Base-by-base conservation (phyloP, 2,113 vertebrate genomes). In the Perca flavescens region DNA sequence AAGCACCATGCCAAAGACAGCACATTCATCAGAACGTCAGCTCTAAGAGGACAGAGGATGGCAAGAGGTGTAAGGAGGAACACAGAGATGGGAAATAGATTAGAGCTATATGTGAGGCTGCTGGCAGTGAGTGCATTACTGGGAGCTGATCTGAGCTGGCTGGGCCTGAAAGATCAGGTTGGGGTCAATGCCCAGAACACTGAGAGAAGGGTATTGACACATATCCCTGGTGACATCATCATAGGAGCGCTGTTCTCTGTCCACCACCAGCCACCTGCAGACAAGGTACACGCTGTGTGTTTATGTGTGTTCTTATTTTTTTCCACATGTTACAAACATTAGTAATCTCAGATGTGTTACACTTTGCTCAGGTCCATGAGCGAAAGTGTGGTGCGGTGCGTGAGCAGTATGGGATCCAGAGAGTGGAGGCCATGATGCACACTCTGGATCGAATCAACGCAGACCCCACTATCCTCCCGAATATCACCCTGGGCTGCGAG, bases 171-270 rank as follows among this genome's bases (percentile, higher is more conserved):
- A 94, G 88, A 89, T 93, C 86, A 82, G 94, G 84, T 87, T 92
- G 80, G 80, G 89, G 96, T 95, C 85, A 92, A 88, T 21, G 97
- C 97, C 86, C 97, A 99, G 93, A 95, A 96, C 85, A 99, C 92
- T 56, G 98, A 99, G 87, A 96, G 97, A 76, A 94, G 98, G 43
- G 97, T 99, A 77, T 92, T 99, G 89, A 96, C 98, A 19, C 96
- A 98, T 57, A 96, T 98, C 92, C 96, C 97, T 0, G 98, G 98
- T 9, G 98, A 99, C 95, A 96, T 99, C 92, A 97, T 98, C 85
- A 99, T 99, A 31, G 98, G 98, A 84, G 98, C 98, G 31, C 94
- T 99, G 43, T 99, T 99, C 92, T 99, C 98, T 0, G 97, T 99
- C 65, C 98, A 99, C 89, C 98, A 99, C 76, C 98, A 99, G 80